A percentile compares a stretch with the other conserved stretches of the same genome.
Evolutionary conservation across 2,797 vertebrate genomes (phyloP).

Genomic region (Artibeus jamaicensis): DNA sequence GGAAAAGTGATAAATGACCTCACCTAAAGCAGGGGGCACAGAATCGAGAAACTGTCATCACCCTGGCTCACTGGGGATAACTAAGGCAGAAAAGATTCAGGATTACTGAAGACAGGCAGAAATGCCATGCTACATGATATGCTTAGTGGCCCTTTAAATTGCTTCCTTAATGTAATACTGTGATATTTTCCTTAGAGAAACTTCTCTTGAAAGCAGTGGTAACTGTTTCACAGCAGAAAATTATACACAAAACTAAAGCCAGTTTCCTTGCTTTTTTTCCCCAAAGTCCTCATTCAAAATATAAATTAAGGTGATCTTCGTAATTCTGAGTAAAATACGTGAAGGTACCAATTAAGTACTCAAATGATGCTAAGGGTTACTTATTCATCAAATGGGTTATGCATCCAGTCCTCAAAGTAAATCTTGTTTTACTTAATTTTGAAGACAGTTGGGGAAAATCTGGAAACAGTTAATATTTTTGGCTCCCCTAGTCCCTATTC

Average conservation of each 20-base stretch:
- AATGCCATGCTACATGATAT: not conserved
- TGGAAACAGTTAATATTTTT: not conserved
- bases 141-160: not conserved
- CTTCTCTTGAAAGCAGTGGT: not conserved
- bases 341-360: not conserved
- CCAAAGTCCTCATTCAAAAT: not conserved
- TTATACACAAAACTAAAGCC: not conserved
- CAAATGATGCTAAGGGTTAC: not conserved
- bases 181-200: not conserved
- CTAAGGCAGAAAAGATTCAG: not conserved
- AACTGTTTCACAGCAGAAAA: not conserved
- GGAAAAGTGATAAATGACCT: not conserved
- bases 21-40: not conserved
- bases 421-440: conserved; percentile 38
- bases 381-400: conserved; percentile 30
- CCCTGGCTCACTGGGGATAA: not conserved
- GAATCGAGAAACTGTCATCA: not conserved
- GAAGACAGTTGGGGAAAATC: not conserved
- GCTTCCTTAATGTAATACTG: not conserved
- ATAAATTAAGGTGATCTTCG: not conserved
- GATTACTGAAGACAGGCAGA: not conserved
- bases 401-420: conserved; percentile 39
- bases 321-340: not conserved
- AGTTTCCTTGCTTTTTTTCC: not conserved
- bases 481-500: not conserved